Percentiles rank a stretch among this genome's conserved stretches.
phyloP scores from a whole-genome alignment of 2,113 vertebrate genomes.

The Ceratotherium simum region DNA sequence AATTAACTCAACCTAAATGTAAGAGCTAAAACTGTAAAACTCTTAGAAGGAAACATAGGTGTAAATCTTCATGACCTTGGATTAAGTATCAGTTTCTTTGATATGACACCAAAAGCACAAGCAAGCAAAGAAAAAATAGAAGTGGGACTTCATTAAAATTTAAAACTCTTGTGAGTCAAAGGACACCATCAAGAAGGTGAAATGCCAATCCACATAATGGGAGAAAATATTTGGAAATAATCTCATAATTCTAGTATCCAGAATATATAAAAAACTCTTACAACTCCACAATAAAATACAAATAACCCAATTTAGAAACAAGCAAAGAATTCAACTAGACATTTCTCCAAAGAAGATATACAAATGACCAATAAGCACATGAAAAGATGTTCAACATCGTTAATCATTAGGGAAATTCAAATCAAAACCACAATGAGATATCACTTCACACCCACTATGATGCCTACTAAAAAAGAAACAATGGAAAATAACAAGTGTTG shows the following conservation, averaged over 20 bases:
- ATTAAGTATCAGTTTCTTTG: neutral
- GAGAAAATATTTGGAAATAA: neutral
- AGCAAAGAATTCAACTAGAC: neutral
- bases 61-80: neutral
- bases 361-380: neutral
- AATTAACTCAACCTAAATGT: neutral
- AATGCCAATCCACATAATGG: neutral
- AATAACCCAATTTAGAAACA: neutral
- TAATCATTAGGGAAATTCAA: neutral
- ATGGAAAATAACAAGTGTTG: conserved; percentile 22
- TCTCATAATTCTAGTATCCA: neutral
- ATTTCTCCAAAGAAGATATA: neutral
- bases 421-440: neutral
- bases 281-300: neutral
- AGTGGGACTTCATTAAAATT: neutral
- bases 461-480: neutral
- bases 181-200: neutral
- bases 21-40: neutral
- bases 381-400: neutral
- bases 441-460: neutral
- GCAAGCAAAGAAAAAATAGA: neutral
- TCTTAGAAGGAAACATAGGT: neutral
- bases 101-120: neutral
- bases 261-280: neutral
- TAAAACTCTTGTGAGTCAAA: neutral